phyloP scores from a whole-genome alignment of 1,140 invertebrate genomes.

The Drosophila kanapiae region DNA sequence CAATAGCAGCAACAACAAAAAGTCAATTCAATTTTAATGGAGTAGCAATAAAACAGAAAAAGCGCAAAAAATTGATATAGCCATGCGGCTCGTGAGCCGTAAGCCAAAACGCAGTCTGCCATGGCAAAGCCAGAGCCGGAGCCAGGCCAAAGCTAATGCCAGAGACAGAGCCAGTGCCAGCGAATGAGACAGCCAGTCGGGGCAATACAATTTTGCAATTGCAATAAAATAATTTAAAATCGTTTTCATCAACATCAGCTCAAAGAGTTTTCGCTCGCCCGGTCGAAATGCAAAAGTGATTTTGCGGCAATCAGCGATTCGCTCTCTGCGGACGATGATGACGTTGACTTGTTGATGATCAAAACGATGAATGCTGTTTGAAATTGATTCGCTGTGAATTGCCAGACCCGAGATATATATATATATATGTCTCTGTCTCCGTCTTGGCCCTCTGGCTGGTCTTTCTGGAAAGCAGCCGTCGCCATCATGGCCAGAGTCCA shows the following conservation, averaged over 20 bases:
- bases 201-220: conserved; percentile 80
- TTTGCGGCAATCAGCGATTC: conserved; percentile 68
- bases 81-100: conserved; percentile 45
- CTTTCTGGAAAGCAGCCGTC: background rate
- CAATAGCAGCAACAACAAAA: conserved; percentile 58
- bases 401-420: conserved; percentile 7
- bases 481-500: conserved; percentile 64
- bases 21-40: conserved; percentile 82
- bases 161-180: conserved; percentile 23
- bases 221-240: conserved; percentile 84
- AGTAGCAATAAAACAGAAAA: conserved; percentile 83
- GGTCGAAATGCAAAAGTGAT: conserved; percentile 69
- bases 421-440: conserved; percentile 4
- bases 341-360: conserved; percentile 61
- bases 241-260: conserved; percentile 82
- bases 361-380: conserved; percentile 75
- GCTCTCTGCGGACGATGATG: conserved; percentile 29
- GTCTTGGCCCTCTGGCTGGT: conserved; percentile 11
- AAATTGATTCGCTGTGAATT: conserved; percentile 82
- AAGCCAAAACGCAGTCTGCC: conserved; percentile 33
- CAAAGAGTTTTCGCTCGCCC: conserved; percentile 66
- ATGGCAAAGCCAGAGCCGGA: conserved; percentile 24
- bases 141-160: conserved; percentile 12
- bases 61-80: conserved; percentile 74
- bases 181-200: conserved; percentile 33